phyloP scores from a whole-genome alignment of 2,113 vertebrate genomes.

The Mugil cephalus region DNA sequence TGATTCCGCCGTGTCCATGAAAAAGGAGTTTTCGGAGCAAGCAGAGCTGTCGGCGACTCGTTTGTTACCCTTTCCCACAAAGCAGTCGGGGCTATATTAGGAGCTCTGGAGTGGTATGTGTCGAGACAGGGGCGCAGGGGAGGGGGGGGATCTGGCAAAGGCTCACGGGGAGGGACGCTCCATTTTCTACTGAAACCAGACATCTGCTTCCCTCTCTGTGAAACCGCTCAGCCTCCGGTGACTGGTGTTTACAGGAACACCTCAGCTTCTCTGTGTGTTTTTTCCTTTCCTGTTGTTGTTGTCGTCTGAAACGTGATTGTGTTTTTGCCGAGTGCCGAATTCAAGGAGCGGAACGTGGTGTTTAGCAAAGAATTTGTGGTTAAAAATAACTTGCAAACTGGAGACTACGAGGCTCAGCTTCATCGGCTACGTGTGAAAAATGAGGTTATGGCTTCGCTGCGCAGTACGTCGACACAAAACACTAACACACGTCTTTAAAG shows the following conservation, averaged over 20 bases:
- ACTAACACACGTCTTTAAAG: slow-evolving; percentile 19
- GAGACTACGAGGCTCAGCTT: no score
- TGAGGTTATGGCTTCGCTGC: no score
- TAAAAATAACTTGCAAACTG: no score
- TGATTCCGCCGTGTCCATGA: slow-evolving; percentile 50
- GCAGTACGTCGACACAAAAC: not conserved
- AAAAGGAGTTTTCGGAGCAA: slow-evolving; percentile 26
- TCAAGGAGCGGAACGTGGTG: no score
- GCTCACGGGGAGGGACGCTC: slow-evolving; percentile 36
- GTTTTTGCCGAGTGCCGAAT: no score
- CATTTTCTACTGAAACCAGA: slow-evolving; percentile 16
- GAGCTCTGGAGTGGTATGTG: slow-evolving; percentile 64
- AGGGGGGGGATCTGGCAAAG: slow-evolving; percentile 36
- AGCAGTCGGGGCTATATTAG: slow-evolving; percentile 77
- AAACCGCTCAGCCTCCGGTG: not conserved
- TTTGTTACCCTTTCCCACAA: slow-evolving; percentile 50
- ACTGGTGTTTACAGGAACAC: not conserved
- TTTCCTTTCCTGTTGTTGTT: no score
- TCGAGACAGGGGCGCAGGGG: slow-evolving; percentile 25
- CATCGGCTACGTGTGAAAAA: no score
- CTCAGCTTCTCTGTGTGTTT: not conserved
- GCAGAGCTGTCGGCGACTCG: not conserved
- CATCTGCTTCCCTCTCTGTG: slow-evolving; percentile 2
- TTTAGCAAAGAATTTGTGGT: no score
- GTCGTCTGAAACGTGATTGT: no score